Conservation (phyloP, 2,888 invertebrate species). For the Cheilosia urbana region DNA sequence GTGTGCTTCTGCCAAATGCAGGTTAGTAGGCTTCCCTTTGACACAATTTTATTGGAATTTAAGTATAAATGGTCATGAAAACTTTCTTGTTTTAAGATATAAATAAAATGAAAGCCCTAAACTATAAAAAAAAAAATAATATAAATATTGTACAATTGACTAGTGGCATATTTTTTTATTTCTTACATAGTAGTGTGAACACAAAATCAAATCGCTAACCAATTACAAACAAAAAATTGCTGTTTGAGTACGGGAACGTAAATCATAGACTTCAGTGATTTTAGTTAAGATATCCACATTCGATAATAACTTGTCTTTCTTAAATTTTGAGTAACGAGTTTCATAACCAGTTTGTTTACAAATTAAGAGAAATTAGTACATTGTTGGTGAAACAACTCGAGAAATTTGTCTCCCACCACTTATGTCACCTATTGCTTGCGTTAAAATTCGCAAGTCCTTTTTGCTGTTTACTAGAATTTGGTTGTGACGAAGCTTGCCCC, state of each 20-base stretch:
- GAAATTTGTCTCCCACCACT: slow-evolving; percentile 75
- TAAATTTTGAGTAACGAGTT: slow-evolving; percentile 15
- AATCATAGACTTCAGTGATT: neutral
- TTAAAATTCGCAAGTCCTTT: slow-evolving; percentile 80
- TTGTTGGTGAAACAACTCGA: slow-evolving; percentile 30
- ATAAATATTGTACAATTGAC: slow-evolving; percentile 64
- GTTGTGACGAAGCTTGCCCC: slow-evolving; percentile 60
- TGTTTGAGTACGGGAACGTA: neutral
- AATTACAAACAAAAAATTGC: neutral
- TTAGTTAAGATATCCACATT: neutral
- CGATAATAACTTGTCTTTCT: slow-evolving; percentile 1
- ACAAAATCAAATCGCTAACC: neutral
- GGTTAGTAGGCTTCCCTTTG: slow-evolving; percentile 32
- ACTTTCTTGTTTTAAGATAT: neutral
- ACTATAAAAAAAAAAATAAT: slow-evolving; percentile 7
- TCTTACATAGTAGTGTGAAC: neutral
- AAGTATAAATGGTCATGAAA: slow-evolving; percentile 1
- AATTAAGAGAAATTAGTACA: slow-evolving; percentile 36
- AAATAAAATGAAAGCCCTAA: neutral
- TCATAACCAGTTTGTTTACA: slow-evolving; percentile 34
- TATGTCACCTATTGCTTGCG: slow-evolving; percentile 82
- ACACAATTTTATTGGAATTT: slow-evolving; percentile 19
- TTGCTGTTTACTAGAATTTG: slow-evolving; percentile 79
- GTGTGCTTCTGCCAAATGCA: slow-evolving; percentile 14
- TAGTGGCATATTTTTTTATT: slow-evolving; percentile 46